Conservation (phyloP, 2,797 vertebrate species). For the Cuniculus paca region DNA sequence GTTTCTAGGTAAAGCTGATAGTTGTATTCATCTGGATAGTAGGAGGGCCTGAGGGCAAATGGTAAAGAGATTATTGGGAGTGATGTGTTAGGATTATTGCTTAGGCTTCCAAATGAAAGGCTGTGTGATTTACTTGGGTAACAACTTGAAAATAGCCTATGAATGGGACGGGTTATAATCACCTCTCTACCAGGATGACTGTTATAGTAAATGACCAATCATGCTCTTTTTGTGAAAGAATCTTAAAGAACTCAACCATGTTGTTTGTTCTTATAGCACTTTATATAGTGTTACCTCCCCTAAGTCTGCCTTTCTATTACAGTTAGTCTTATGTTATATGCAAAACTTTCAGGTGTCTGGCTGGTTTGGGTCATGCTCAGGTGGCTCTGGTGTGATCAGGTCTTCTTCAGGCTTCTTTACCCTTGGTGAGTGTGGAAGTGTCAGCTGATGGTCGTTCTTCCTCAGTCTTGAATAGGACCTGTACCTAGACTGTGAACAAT, state of each 20-base stretch:
- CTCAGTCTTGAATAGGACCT: neutral
- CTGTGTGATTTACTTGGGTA: neutral
- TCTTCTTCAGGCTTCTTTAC: neutral
- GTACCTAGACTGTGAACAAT: neutral
- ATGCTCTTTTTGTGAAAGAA: neutral
- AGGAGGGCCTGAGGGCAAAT: rapidly evolving
- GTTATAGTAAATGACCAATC: neutral
- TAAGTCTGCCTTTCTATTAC: neutral
- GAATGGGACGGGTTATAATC: neutral
- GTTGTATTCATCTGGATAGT: neutral
- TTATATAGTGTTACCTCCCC: neutral
- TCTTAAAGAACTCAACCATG: neutral
- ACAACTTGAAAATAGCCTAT: neutral
- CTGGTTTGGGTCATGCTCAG: neutral
- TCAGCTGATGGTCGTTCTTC: neutral
- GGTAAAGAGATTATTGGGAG: neutral
- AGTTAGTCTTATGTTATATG: neutral
- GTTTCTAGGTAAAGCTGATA: neutral
- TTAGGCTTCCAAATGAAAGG: neutral
- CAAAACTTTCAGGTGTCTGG: neutral
- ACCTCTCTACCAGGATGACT: neutral
- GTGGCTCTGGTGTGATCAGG: neutral
- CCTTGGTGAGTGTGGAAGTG: neutral
- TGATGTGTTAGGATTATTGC: rapidly evolving
- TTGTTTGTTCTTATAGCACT: neutral